Base-by-base conservation (phyloP, 1,140 invertebrate genomes). In the Drosophila nasuta region DNA sequence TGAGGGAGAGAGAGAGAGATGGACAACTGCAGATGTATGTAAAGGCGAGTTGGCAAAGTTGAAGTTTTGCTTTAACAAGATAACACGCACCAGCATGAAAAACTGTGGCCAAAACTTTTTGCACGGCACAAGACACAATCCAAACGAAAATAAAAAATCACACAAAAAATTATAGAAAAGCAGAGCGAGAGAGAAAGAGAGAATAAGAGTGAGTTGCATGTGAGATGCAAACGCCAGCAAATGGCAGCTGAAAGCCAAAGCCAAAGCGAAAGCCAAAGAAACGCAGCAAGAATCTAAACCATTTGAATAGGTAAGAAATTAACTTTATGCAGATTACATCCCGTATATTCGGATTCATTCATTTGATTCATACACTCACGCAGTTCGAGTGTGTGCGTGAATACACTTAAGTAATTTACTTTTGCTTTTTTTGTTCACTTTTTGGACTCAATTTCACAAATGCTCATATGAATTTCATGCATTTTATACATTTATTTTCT, bases 31-130 rank as follows among this genome's bases (percentile, higher is more conserved):
- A 46, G 54, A 81, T 74, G 57, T 66, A 79, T 79, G 77, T 87
- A 89, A 88, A 88, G 85, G 64, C 74, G 79, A 85, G 78, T 89
- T 89, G 85, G 86, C 75, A 89, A 89, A 89, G 85, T 89, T 85
- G 35, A 85, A 89, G 81, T 89, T 88, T 89, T 89, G 71, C 85
- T 89, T 89, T 89, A 89, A 89, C 85, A 89, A 89, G 85, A 89
- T 89, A 89, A 89, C 85, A 89, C 78, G 81, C 86, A 81, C 85
- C 85, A 89, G 85, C 85, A 89, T 89, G 69, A 89, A 89, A 89
- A 89, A 89, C 85, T 81, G 75, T 89, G 86, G 85, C 75, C 82
- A 85, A 79, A 89, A 85, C 64, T 75, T 82, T 80, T 88, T 88
- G 60, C 75, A 76, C 78, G 49, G 59, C 70, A 69, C 25, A 51